Evolutionary conservation across 53 echinoderm and acorn worm genomes (phyloP).

Genomic region (Paelopatides confundens): DNA sequence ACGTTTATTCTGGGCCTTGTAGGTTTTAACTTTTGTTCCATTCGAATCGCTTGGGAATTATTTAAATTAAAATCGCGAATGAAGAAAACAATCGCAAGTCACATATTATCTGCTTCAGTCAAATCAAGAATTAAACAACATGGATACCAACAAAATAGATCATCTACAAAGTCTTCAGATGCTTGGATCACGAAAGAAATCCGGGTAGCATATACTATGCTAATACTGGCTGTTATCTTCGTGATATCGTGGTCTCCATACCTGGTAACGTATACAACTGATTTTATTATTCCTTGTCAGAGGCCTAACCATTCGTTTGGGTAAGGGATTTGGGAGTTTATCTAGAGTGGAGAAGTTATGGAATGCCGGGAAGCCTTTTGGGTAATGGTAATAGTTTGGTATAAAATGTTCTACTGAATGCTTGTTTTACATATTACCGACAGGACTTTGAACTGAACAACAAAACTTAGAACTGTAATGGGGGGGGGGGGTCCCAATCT

Average conservation of each 20-base stretch:
- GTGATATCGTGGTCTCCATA: constrained; percentile 79
- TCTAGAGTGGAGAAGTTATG: neutral
- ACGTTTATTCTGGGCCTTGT: constrained; percentile 55
- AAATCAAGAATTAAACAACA: neutral
- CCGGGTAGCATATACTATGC: constrained; percentile 60
- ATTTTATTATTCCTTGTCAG: no score
- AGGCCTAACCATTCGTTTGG: neutral
- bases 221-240: constrained; percentile 61
- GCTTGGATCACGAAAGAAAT: constrained; percentile 45
- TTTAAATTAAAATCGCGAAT: neutral
- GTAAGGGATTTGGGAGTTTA: neutral
- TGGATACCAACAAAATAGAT: neutral
- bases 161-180: neutral
- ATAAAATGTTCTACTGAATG: no score
- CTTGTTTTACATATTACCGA: no score
- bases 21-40: constrained; percentile 68
- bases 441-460: no score
- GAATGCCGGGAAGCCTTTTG: neutral
- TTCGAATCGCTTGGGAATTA: constrained; percentile 49
- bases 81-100: neutral
- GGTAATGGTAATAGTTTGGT: no score
- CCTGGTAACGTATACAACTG: constrained; percentile 68
- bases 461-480: no score
- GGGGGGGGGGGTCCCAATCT: no score
- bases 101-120: neutral